These are phyloP conservation scores for Sphaerophoria rueppellii DNA, from an alignment of 2,888 invertebrate genomes.

Conservation along the genomic window DNA sequence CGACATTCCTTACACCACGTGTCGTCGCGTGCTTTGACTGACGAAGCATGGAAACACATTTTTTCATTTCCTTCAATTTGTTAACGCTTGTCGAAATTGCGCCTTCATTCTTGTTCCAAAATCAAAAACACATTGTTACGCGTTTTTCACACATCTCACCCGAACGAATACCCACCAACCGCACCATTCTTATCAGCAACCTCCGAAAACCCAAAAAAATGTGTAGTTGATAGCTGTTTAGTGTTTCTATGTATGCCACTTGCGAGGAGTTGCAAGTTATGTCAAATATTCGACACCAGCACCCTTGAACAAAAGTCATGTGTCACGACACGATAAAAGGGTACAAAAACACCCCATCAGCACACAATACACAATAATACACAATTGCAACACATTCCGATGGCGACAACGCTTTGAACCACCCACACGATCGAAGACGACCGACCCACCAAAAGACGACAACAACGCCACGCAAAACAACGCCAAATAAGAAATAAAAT, in stretches of 20 bases:
- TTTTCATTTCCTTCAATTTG: no score
- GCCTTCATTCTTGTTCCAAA: constrained; percentile 20
- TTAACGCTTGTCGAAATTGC: constrained; percentile 13
- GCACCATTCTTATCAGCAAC: not conserved
- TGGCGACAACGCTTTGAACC: no score
- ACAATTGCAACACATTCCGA: not conserved
- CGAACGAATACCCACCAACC: not conserved
- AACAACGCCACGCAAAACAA: not conserved
- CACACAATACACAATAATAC: constrained; percentile 27
- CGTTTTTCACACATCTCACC: not conserved
- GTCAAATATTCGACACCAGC: constrained; percentile 8
- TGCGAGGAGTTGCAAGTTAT: not conserved
- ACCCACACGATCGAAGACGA: no score
- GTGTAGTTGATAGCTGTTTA: not conserved
- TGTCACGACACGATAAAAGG: constrained; percentile 35
- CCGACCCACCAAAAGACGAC: no score
- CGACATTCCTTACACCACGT: constrained; percentile 53
- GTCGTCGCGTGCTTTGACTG: constrained; percentile 20
- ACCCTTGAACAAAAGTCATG: constrained; percentile 29
- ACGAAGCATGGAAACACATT: not conserved
- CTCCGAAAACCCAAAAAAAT: not conserved
- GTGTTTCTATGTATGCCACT: not conserved
- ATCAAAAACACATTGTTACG: constrained; percentile 44
- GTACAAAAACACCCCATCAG: not conserved
- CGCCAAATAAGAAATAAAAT: constrained; percentile 12